phyloP scores from a whole-genome alignment of 2,888 invertebrate genomes.

The Osmoderma eremita region DNA sequence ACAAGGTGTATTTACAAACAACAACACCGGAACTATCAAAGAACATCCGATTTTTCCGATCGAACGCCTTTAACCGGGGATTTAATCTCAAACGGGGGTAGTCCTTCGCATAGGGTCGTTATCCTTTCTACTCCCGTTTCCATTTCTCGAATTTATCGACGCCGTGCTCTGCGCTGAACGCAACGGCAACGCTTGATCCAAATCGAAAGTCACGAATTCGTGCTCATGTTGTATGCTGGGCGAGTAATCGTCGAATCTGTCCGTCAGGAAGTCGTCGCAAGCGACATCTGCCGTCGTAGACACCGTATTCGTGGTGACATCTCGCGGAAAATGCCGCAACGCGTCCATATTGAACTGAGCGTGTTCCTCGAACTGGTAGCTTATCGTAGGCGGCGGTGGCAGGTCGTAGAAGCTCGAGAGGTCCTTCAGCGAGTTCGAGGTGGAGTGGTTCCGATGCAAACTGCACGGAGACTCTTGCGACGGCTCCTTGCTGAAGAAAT shows the following conservation, averaged over 20 bases:
- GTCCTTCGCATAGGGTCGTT: constrained; percentile 69
- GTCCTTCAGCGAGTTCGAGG: constrained; percentile 70
- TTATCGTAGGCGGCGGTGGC: constrained; percentile 73
- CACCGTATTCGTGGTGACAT: constrained; percentile 76
- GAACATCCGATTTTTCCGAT: not conserved
- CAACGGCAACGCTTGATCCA: constrained; percentile 67
- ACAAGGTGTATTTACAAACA: constrained; percentile 4
- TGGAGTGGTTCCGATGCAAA: constrained; percentile 63
- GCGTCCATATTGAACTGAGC: constrained; percentile 57
- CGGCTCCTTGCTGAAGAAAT: constrained; percentile 73
- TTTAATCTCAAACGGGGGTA: constrained; percentile 66
- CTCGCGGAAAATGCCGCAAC: constrained; percentile 64
- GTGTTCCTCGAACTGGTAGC: constrained; percentile 68
- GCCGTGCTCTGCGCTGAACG: constrained; percentile 57
- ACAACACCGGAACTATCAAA: constrained; percentile 2
- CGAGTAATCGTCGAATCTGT: constrained; percentile 66
- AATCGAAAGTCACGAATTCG: constrained; percentile 77
- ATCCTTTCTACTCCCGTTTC: constrained; percentile 60
- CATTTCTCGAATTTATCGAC: constrained; percentile 57
- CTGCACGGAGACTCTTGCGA: constrained; percentile 65
- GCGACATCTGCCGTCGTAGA: constrained; percentile 71
- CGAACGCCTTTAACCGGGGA: not conserved
- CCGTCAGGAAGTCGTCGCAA: constrained; percentile 61
- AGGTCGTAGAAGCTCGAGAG: constrained; percentile 71
- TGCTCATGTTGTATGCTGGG: constrained; percentile 71